These are phyloP conservation scores for Amazonetta brasiliensis DNA, from an alignment of 2,797 vertebrate genomes.

Conservation along the genomic window DNA sequence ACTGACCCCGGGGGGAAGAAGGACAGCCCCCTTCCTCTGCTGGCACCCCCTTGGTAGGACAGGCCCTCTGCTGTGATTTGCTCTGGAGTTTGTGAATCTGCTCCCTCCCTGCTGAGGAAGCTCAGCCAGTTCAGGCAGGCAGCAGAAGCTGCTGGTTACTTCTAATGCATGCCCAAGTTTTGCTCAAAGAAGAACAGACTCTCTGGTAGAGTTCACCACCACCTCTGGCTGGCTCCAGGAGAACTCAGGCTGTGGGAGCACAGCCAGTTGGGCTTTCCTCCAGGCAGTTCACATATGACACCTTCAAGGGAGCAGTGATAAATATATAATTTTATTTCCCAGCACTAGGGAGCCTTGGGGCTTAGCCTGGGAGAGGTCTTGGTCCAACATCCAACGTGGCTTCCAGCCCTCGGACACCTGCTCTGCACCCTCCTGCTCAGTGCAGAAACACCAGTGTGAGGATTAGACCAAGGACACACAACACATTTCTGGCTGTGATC, in stretches of 20 bases:
- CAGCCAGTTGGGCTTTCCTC: neutral
- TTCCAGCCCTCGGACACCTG: neutral
- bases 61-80: neutral
- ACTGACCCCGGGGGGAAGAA: neutral
- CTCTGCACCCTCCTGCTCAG: neutral
- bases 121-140: neutral
- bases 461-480: neutral
- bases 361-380: neutral
- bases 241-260: neutral
- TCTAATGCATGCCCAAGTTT: neutral
- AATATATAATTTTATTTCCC: neutral
- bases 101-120: neutral
- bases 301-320: neutral
- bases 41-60: neutral
- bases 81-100: neutral
- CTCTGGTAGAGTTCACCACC: neutral
- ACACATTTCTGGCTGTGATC: neutral
- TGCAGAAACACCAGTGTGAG: neutral
- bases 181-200: slow-evolving; percentile 18
- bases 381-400: rapidly evolving
- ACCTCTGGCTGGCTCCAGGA: neutral
- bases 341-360: neutral
- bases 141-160: neutral
- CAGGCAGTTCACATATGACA: rapidly evolving
- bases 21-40: neutral